Evolutionary conservation across 2,888 invertebrate genomes (phyloP).

Genomic region (Ennomos quercinarius): DNA sequence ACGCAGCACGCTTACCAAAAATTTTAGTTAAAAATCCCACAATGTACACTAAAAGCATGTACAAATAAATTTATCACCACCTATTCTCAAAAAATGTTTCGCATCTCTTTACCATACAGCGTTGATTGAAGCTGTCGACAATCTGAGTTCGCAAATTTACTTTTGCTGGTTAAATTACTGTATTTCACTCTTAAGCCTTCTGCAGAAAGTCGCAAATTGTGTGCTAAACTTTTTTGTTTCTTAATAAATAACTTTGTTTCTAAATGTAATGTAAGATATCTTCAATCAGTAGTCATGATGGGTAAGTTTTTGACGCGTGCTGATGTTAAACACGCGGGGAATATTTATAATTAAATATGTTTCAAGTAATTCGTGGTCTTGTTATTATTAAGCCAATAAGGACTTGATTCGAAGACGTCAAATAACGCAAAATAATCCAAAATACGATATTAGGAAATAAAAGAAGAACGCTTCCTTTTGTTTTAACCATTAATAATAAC

Average conservation of each 20-base stretch:
- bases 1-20: too few species aligned
- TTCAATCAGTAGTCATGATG: conserved; percentile 60
- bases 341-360: conserved; percentile 12
- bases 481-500: too few species aligned
- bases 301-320: conserved; percentile 44
- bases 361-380: too few species aligned
- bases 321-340: conserved; percentile 42
- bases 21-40: too few species aligned
- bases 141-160: conserved; percentile 44
- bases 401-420: too few species aligned
- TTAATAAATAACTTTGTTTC: conserved; percentile 39
- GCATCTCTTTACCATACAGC: conserved; percentile 50
- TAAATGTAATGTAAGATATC: conserved; percentile 57
- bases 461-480: too few species aligned
- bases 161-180: conserved; percentile 30
- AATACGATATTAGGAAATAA: too few species aligned
- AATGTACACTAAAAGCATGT: conserved; percentile 2
- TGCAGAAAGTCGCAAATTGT: conserved; percentile 25
- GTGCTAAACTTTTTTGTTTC: conserved; percentile 3
- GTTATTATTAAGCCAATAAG: too few species aligned
- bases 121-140: conserved; percentile 65
- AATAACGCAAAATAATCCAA: too few species aligned
- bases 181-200: conserved; percentile 13
- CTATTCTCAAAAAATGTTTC: conserved; percentile 50
- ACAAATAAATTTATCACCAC: conserved; percentile 39